Evolutionary conservation across 2,888 invertebrate genomes (phyloP).

Genomic region (Spialia ferax): DNA sequence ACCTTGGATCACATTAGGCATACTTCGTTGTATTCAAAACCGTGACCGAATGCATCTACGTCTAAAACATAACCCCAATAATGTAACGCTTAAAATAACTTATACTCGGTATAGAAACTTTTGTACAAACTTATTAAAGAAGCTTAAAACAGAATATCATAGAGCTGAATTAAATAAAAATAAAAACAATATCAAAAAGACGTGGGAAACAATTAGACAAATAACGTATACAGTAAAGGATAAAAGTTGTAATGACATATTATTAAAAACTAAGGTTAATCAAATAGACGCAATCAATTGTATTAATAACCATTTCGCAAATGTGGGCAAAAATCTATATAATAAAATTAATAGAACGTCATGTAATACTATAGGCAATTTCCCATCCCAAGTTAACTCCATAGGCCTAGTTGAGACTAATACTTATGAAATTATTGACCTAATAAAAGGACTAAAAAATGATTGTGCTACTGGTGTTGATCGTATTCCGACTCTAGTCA

Average conservation of each 20-base stretch:
- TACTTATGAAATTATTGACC: background rate
- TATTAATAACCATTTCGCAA: background rate
- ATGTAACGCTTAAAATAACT: background rate
- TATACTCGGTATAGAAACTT: slow-evolving; percentile 3
- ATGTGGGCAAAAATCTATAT: background rate
- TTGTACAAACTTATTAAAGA: slow-evolving; percentile 6
- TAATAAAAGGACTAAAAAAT: background rate
- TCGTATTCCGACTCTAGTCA: background rate
- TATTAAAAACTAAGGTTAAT: background rate
- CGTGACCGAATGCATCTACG: slow-evolving; percentile 10
- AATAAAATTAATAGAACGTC: background rate
- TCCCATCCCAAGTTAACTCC: background rate
- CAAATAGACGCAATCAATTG: background rate
- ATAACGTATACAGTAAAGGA: background rate
- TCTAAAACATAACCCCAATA: background rate
- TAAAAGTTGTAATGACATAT: background rate
- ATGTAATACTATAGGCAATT: background rate
- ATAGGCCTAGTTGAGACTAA: background rate
- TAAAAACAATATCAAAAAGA: slow-evolving; percentile 7
- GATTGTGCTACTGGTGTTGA: background rate
- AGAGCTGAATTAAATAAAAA: background rate
- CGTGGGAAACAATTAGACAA: slow-evolving; percentile 1
- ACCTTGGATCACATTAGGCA: slow-evolving; percentile 5
- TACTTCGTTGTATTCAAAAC: slow-evolving; percentile 11
- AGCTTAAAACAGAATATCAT: background rate